Conservation (phyloP, 2,797 vertebrate genomes). For the Cossypha niveicapilla region DNA sequence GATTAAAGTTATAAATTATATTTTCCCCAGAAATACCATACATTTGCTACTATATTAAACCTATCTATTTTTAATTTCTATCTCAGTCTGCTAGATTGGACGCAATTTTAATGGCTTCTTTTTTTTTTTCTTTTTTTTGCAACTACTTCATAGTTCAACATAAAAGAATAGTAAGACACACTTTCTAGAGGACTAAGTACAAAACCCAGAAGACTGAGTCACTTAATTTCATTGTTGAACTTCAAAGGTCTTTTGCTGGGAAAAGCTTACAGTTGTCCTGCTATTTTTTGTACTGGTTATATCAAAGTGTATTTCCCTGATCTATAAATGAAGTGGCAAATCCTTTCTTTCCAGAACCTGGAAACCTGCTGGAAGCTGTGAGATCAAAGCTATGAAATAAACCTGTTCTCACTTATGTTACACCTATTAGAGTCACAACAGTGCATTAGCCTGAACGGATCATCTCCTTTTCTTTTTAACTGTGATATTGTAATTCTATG, state of each 20-base stretch:
- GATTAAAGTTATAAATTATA: not conserved
- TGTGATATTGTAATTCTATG: not conserved
- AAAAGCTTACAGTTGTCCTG: not conserved
- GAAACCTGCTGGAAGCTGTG: constrained; percentile 8
- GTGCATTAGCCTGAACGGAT: not conserved
- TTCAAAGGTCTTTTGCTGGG: constrained; percentile 8
- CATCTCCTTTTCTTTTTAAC: not conserved
- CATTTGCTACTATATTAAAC: not conserved
- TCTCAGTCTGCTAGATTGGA: not conserved
- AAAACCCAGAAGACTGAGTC: not conserved
- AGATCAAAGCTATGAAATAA: constrained; percentile 34
- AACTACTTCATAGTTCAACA: not conserved
- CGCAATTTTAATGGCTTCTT: not conserved
- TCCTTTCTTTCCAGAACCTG: constrained; percentile 10
- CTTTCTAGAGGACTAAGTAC: not conserved
- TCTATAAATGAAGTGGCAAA: constrained; percentile 15
- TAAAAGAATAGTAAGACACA: not conserved
- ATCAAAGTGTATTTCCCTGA: constrained; percentile 15
- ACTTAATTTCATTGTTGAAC: not conserved
- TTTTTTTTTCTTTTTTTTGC: not conserved
- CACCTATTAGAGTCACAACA: not conserved
- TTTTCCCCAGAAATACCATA: not conserved
- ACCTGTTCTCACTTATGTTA: not conserved
- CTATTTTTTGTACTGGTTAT: not conserved
- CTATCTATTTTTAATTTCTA: not conserved